These are phyloP conservation scores for Trachymyrmex septentrionalis DNA, from an alignment of 1,140 invertebrate genomes.

Conservation along the genomic window DNA sequence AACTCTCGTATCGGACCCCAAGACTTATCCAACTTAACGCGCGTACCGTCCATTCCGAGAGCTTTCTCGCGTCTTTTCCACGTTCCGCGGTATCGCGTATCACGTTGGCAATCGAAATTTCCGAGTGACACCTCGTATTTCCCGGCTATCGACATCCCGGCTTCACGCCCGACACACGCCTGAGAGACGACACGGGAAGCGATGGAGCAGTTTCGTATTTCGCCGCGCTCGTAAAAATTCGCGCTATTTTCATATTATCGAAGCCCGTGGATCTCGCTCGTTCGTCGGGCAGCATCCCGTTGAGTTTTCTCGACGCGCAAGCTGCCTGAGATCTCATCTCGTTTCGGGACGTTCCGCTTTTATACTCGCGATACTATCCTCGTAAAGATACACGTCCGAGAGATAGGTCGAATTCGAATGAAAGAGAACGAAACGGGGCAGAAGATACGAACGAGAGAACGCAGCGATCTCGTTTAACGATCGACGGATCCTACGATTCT, in stretches of 20 bases:
- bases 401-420: neutral
- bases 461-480: conserved; percentile 20
- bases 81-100: conserved; percentile 23
- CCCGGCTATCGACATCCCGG: conserved; percentile 13
- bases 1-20: neutral
- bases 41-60: neutral
- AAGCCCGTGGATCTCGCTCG: neutral
- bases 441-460: conserved; percentile 12
- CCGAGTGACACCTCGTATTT: conserved; percentile 50
- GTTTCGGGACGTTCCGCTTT: conserved; percentile 18
- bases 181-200: neutral
- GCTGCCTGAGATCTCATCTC: conserved; percentile 9
- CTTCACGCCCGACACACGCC: neutral
- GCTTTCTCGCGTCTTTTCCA: neutral
- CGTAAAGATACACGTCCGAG: conserved; percentile 43
- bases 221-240: conserved; percentile 46
- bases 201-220: conserved; percentile 38
- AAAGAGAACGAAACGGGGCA: neutral
- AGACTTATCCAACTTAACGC: neutral
- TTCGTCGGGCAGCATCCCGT: neutral
- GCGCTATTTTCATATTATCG: conserved; percentile 44
- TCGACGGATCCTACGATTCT: neutral
- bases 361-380: conserved; percentile 7
- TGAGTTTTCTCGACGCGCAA: neutral
- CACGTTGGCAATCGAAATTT: conserved; percentile 40